Conservation (phyloP, 1,140 invertebrate genomes). For the Oscheius sp. region DNA sequence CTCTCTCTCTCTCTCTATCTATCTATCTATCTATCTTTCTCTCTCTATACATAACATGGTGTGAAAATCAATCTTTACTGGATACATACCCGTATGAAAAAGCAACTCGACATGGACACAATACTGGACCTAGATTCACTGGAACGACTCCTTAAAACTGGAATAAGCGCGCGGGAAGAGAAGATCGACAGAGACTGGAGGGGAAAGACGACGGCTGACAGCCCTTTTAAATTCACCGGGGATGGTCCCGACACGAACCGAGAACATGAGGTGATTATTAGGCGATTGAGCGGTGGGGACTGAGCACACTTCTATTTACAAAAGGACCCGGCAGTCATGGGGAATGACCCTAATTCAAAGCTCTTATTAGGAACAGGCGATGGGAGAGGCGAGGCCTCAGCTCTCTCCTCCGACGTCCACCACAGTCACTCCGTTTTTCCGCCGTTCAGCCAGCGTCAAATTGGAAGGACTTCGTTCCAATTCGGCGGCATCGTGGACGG, state of each 20-base stretch:
- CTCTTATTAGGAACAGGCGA: neutral
- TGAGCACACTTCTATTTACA: conserved; percentile 6
- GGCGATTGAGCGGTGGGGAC: neutral
- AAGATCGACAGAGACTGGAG: neutral
- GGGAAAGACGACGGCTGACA: neutral
- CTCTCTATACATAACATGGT: no score
- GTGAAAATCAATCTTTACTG: no score
- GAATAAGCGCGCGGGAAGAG: no score
- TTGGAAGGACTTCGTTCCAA: conserved; percentile 1
- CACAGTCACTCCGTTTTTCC: neutral
- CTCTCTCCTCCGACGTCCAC: no score
- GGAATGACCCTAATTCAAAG: neutral
- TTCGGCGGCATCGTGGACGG: conserved; percentile 23
- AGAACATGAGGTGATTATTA: conserved; percentile 6
- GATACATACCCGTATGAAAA: conserved; percentile 6
- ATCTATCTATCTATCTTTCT: no score
- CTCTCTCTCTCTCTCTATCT: no score
- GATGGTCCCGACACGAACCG: neutral
- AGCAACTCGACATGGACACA: no score
- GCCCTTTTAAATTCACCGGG: neutral
- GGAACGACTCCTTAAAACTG: no score
- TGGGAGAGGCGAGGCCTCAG: neutral
- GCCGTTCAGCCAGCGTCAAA: neutral
- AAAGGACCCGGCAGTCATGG: neutral
- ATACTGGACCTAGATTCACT: no score